Evolutionary conservation across 2,888 invertebrate species (phyloP).

Genomic region (Schrankia costaestrigalis): DNA sequence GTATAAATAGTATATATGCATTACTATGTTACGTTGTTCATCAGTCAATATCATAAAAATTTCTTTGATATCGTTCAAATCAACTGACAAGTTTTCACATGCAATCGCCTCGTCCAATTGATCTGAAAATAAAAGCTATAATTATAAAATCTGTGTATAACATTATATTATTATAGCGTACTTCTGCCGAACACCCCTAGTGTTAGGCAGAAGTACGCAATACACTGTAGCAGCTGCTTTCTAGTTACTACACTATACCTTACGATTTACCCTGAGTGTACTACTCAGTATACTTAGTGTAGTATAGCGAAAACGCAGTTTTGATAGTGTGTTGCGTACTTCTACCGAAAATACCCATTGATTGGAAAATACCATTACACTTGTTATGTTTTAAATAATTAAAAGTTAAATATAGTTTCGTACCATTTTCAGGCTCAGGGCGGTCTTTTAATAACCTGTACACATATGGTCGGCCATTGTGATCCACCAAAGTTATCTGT

Average conservation of each 20-base stretch:
- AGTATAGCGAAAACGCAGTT: no score
- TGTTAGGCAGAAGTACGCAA: no score
- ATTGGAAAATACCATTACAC: no score
- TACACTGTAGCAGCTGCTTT: no score
- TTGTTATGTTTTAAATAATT: not conserved
- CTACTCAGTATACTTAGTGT: no score
- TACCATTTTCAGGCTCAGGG: not conserved
- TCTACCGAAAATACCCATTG: no score
- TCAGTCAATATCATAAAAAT: slow-evolving; percentile 7
- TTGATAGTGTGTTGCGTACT: no score
- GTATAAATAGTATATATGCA: slow-evolving; percentile 12
- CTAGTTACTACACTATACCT: no score
- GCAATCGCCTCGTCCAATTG: not conserved
- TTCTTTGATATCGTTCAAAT: not conserved
- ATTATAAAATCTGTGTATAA: not conserved
- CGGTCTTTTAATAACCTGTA: not conserved
- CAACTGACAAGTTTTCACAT: not conserved
- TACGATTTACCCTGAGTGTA: no score
- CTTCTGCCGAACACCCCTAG: no score
- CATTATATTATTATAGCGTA: not conserved
- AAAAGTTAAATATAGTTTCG: not conserved
- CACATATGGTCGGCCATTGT: not conserved
- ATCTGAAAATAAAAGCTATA: slow-evolving; percentile 1
- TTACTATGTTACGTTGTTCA: slow-evolving; percentile 11
- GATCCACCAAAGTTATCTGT: not conserved